phyloP scores from a whole-genome alignment of 2,888 invertebrate genomes.

The Gibbula magus region DNA sequence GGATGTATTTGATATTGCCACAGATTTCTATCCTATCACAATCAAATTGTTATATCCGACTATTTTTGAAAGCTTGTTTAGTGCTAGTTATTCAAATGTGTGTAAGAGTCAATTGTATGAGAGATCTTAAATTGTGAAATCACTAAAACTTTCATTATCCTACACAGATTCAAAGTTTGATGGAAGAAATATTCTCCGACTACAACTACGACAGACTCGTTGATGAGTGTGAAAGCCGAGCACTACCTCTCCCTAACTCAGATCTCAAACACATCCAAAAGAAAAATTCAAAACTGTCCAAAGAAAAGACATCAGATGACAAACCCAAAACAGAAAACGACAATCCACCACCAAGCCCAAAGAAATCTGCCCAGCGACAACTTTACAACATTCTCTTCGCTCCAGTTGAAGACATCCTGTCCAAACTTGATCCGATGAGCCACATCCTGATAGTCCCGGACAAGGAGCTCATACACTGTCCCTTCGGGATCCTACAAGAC shows the following conservation, averaged over 20 bases:
- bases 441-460: conserved; percentile 70
- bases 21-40: too few relatives aligned
- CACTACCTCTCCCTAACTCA: conserved; percentile 56
- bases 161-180: conserved; percentile 51
- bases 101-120: too few relatives aligned
- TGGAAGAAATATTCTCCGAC: conserved; percentile 46
- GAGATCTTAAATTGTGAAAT: too few relatives aligned
- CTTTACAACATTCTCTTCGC: conserved; percentile 67
- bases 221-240: conserved; percentile 62
- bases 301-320: conserved; percentile 19
- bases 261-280: conserved; percentile 46
- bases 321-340: not conserved
- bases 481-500: conserved; percentile 65
- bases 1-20: too few relatives aligned
- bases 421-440: conserved; percentile 54
- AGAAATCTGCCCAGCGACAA: conserved; percentile 53
- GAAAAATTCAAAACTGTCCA: conserved; percentile 48
- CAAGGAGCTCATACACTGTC: conserved; percentile 63
- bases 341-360: conserved; percentile 27
- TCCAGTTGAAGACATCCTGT: conserved; percentile 67
- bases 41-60: too few relatives aligned
- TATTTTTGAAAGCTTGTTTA: too few relatives aligned
- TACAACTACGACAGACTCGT: conserved; percentile 45
- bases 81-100: too few relatives aligned
- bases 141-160: not conserved